Evolutionary conservation across 2,797 vertebrate genomes (phyloP), one percentile per base, ranked within the genome.

Genomic region (Psittacula echo): DNA sequence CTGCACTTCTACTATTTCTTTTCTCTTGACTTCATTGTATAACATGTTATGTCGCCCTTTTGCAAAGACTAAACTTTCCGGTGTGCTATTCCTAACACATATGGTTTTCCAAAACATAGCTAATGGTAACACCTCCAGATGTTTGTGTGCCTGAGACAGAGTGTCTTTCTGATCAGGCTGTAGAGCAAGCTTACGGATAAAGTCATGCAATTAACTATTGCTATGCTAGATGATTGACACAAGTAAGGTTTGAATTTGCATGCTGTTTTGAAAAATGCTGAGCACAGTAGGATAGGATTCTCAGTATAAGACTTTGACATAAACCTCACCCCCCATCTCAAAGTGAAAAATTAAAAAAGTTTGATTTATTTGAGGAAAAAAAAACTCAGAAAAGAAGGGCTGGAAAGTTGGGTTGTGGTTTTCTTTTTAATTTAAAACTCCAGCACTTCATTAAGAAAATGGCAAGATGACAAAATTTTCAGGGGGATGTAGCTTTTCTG

Each of bases 101-200:
- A 6, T 39, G 80, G 72, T 27, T 93, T 91, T 93, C 61, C 60
- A 95, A 80, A 93, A 73, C 85, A 87, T 3, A 73, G 62, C 32
- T 64, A 42, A 77, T 50, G 58, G 27, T n/a, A 73, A 82, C 81
- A 89, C 77, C 84, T 90, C 91, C 84, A 92, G 74, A 58, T 76
- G 85, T 90, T 48, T 64, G 50, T 47, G 70, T 30, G 13, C 34
- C 21, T 51, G 77, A 92, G 54, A 42, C 37, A 39, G 16, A 81
- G 58, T 11, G 3, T 62, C 42, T 82, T 66, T 85, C 34, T 79
- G 64, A 70, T 58, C 0, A 3, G 14, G 9, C 18, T 61, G 32
- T 8, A 77, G 26, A 73, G 77, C 41, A 81, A 87, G 68, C 29
- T 51, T 32, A n/a, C 2, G 10, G 45, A 51, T 60, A 44, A 89